Evolutionary conservation across 2,797 vertebrate species (phyloP).

Genomic region (Distichodus sexfasciatus): DNA sequence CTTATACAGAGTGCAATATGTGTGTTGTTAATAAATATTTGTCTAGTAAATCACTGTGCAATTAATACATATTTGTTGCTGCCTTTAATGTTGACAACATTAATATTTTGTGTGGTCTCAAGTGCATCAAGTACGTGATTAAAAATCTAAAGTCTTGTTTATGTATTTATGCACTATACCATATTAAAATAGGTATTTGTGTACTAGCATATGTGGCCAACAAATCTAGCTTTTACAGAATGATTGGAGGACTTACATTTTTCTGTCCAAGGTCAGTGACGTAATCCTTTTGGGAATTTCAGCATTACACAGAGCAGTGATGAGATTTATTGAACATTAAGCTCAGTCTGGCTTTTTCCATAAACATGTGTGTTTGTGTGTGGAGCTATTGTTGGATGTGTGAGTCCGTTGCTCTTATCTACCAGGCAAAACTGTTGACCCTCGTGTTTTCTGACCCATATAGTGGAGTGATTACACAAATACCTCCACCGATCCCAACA

Average conservation of each 20-base stretch:
- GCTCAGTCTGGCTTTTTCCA: conserved; percentile 14
- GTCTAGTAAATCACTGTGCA: too few species aligned
- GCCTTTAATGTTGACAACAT: too few species aligned
- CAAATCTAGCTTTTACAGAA: too few species aligned
- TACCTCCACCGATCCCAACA: conserved; percentile 33
- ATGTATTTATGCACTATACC: neutral
- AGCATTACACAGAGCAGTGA: neutral
- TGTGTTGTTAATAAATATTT: too few species aligned
- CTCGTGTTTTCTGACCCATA: conserved; percentile 20
- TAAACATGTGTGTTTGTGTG: conserved; percentile 34
- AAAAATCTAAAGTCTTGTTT: too few species aligned
- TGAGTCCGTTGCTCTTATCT: conserved; percentile 57
- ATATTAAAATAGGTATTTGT: too few species aligned
- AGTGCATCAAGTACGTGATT: too few species aligned
- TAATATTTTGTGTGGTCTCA: too few species aligned
- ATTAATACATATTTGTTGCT: too few species aligned
- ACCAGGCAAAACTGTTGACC: conserved; percentile 4
- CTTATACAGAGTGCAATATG: too few species aligned
- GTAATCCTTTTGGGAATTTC: neutral
- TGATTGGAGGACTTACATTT: neutral
- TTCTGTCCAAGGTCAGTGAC: neutral
- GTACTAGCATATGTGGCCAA: too few species aligned
- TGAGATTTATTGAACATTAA: conserved; percentile 20
- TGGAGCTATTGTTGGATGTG: conserved; percentile 28
- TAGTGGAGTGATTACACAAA: conserved; percentile 37